phyloP scores from a whole-genome alignment of 1,140 invertebrate genomes.

The Drosophila pandora region DNA sequence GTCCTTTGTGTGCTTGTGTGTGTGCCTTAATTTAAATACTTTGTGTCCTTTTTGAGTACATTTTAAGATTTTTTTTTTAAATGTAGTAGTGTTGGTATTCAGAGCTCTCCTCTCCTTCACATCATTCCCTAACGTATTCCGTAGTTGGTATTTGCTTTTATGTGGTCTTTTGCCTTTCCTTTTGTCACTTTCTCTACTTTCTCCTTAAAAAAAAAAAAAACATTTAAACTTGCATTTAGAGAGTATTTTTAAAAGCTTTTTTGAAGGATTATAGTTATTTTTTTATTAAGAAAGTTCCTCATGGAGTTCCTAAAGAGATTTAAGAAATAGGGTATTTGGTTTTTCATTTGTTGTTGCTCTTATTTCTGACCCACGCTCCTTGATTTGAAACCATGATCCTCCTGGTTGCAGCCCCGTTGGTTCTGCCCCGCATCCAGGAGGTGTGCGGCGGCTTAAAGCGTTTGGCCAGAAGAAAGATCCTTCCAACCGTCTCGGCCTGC shows the following conservation, averaged over 20 bases:
- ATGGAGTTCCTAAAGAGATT: too few relatives aligned
- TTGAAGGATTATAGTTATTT: background rate
- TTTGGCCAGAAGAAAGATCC: conserved; percentile 55
- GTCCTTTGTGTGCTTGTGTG: conserved; percentile 1
- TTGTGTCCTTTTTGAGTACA: conserved; percentile 21
- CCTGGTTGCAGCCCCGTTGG: conserved; percentile 26
- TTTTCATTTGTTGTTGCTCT: conserved; percentile 33
- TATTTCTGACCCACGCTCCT: conserved; percentile 3
- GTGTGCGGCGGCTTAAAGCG: conserved; percentile 51
- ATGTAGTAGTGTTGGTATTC: conserved; percentile 40
- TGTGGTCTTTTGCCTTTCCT: background rate
- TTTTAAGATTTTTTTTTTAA: conserved; percentile 16
- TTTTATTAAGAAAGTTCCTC: background rate
- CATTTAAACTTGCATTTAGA: conserved; percentile 29
- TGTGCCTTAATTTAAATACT: conserved; percentile 9
- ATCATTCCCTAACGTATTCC: conserved; percentile 3
- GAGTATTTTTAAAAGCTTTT: conserved; percentile 2
- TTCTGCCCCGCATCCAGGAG: conserved; percentile 49
- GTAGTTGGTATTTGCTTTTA: conserved; percentile 21
- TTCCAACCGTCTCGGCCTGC: conserved; percentile 7
- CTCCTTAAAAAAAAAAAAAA: background rate
- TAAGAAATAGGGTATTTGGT: conserved; percentile 5
- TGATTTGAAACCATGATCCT: background rate
- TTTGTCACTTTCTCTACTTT: background rate
- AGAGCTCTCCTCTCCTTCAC: background rate